phyloP scores from a whole-genome alignment of 2,113 vertebrate genomes.

The Myanophis thanlyinensis region DNA sequence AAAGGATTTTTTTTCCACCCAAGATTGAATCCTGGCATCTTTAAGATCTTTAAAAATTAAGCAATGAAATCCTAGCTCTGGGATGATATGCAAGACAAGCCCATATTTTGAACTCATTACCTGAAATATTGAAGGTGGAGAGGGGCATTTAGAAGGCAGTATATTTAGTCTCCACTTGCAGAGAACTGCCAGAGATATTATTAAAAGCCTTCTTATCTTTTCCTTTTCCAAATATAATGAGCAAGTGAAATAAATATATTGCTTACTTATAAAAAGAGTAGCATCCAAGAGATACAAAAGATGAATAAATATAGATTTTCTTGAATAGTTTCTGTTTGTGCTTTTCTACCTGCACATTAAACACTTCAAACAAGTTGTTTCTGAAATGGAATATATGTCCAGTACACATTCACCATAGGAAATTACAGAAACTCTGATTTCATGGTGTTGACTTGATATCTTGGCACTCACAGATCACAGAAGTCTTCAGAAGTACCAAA shows the following conservation, averaged over 20 bases:
- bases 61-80: not conserved
- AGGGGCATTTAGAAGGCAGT: not conserved
- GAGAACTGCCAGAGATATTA: not conserved
- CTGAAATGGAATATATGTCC: not conserved
- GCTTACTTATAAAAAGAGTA: not conserved
- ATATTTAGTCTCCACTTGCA: not conserved
- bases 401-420: not conserved
- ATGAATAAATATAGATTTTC: not conserved
- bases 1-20: not conserved
- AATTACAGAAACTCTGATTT: not conserved
- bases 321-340: not conserved
- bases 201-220: not conserved
- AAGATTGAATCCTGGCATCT: not conserved
- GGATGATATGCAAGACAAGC: not conserved
- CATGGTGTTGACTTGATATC: not conserved
- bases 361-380: not conserved
- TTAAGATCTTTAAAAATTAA: not conserved
- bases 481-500: not conserved
- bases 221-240: not conserved
- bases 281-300: not conserved
- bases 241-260: not conserved
- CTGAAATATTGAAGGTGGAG: not conserved
- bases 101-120: not conserved
- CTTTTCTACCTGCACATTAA: not conserved
- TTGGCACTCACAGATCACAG: not conserved